Conservation (phyloP, 1,140 invertebrate species). For the Bactericera cockerelli region DNA sequence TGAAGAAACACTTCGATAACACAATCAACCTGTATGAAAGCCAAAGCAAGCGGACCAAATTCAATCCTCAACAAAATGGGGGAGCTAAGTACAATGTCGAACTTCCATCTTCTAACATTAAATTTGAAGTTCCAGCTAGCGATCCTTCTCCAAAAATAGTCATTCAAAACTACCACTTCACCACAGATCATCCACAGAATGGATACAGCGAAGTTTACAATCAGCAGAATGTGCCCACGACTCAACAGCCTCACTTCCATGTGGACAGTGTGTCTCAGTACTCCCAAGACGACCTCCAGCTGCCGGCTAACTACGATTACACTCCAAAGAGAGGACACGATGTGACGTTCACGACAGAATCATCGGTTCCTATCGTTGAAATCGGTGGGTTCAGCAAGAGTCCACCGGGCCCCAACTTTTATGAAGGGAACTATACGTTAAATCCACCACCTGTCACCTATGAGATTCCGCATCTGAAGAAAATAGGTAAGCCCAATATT, state of each 20-base stretch:
- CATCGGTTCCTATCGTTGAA: neutral
- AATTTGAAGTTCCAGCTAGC: neutral
- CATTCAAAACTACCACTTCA: neutral
- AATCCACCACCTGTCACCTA: neutral
- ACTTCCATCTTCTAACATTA: neutral
- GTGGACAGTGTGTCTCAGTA: neutral
- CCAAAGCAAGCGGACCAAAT: neutral
- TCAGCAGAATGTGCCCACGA: neutral
- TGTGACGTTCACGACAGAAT: neutral
- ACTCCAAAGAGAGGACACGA: neutral
- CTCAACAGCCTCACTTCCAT: too few species aligned
- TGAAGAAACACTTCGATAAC: neutral
- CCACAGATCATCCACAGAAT: neutral
- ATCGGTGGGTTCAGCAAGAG: neutral
- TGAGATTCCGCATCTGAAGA: neutral
- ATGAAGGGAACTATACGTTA: neutral
- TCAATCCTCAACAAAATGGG: neutral
- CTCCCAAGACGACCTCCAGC: neutral
- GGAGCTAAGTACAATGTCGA: neutral
- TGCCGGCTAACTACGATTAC: neutral
- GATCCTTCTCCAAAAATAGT: neutral
- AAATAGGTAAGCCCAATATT: neutral
- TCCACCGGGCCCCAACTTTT: neutral
- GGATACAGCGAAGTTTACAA: neutral
- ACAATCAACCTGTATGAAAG: neutral